Base-by-base conservation (phyloP, 2,797 vertebrate species). In the Lithobates pipiens region DNA sequence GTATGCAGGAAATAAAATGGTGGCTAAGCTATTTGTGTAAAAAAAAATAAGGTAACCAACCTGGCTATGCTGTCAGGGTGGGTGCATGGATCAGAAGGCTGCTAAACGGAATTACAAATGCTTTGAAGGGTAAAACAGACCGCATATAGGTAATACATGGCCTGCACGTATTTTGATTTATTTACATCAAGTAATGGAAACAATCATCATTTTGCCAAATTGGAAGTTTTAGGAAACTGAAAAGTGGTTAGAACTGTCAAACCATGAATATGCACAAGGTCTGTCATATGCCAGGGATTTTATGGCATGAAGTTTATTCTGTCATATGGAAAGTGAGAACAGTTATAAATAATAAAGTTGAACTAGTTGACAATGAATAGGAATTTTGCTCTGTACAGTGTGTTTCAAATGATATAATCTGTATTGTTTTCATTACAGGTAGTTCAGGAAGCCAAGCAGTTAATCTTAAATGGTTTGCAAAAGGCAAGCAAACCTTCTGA, bases 381-480 rank as follows among this genome's bases (percentile, higher is more conserved):
- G 57, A 67, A 67, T 25, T 8, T 18, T 44, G 39, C 29, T 15
- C 11, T 69, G 3, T 11, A 69, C 11, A 71, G 69, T 8, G 88
- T 29, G 36, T 57, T 76, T 25, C 29, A 21, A 50, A n/a, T 44
- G 15, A 27, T 63, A 7, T 67, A 46, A 32, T 83, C n/a, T 57
- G 42, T 27, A 27, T 85, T 86, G 10, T 68, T 87, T 84, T 13
- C 18, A 32, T 87, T 87, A 70, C 76, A 87, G 86, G 61, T 81
- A 57, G 71, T 87, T 77, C 23, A 75, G n/a, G 91, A 97, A 91
- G 97, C 96, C 70, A 98, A 97, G 94, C 96, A 96, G 88, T 85
- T 97, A 90, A 95, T 99, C 89, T 88, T 99, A 63, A 93, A 92
- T 8, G 97, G 97, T 63, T 93, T 96, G 25, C 95, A 95, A 82